Evolutionary conservation across 1,140 invertebrate genomes (phyloP), one percentile per base, ranked within the genome.

Genomic region (Triops longicaudatus): DNA sequence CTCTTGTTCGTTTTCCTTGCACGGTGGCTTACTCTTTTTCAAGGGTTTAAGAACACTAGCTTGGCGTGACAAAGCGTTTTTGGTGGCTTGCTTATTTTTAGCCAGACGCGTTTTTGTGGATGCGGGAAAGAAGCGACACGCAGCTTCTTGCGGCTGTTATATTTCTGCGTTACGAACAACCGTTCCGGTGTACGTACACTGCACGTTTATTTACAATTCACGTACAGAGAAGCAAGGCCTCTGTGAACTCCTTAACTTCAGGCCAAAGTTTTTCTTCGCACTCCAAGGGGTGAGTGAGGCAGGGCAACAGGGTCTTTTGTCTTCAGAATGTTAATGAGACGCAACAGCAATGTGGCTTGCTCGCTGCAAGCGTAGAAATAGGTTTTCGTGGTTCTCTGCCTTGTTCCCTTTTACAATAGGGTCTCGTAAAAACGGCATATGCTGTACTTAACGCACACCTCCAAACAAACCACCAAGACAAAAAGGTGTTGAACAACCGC

Each of bases 401-500:
- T 63, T 63, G 50, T 63, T 63, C 50, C 31, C 31, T 37, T 37
- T 37, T 37, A 37, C 31, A 37, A 7, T 37, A 37, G 31, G 31
- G 31, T 7, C 31, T 37, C 31, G 31, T 37, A 37, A 37, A 37
- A 37, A 37, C 2, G 31, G 31, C 31, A 37, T 37, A 37, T 37
- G 50, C 22, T 9, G 50, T 63, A 63, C 50, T 63, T 63, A 63
- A 63, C 50, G 14, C 50, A 37, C 31, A 63, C 50, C 50, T 63
- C 50, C 50, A 63, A 63, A 22, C 50, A 63, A 17, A 63, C 50
- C 50, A 63, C n/a, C 50, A 63, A 63, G 22, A 63, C 14, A 63
- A 63, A 63, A n/a, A 63, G 50, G 50, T 63, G 50, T 63, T 63
- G 50, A 63, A 63, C 50, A 63, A 63, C 50, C 50, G 50, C 50